Evolutionary conservation across 2,888 invertebrate species (phyloP).

Genomic region (Synanthedon andrenaeformis): DNA sequence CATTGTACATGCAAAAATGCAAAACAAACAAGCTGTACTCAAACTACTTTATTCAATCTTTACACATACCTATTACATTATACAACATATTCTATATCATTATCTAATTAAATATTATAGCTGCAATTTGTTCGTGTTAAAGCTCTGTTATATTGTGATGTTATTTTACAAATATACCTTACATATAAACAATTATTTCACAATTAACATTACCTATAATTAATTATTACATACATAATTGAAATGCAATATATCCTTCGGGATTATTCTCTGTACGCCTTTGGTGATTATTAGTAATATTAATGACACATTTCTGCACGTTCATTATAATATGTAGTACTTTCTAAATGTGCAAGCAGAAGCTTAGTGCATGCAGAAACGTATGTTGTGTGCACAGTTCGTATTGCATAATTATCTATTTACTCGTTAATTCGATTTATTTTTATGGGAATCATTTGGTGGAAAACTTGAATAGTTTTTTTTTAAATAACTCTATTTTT

Average conservation of each 20-base stretch:
- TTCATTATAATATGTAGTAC: neutral
- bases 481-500: too few relatives aligned
- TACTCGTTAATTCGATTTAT: neutral
- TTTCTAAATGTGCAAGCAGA: neutral
- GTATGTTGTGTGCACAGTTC: slow-evolving; percentile 3
- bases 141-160: slow-evolving; percentile 22
- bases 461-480: neutral
- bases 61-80: slow-evolving; percentile 10
- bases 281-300: slow-evolving; percentile 10
- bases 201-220: neutral
- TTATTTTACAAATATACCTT: slow-evolving; percentile 1
- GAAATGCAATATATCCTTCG: neutral
- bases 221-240: neutral
- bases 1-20: slow-evolving; percentile 5
- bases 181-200: neutral
- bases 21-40: slow-evolving; percentile 44
- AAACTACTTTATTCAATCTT: slow-evolving; percentile 37
- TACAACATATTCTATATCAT: slow-evolving; percentile 1
- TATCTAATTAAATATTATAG: slow-evolving; percentile 9
- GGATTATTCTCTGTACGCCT: slow-evolving; percentile 3
- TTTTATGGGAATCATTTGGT: neutral
- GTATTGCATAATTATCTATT: neutral
- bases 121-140: slow-evolving; percentile 20
- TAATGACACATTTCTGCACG: slow-evolving; percentile 1
- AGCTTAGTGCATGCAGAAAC: slow-evolving; percentile 17